A percentile compares a stretch with the other conserved stretches of the same genome.
phyloP scores from a whole-genome alignment of 2,113 vertebrate species.

The Perccottus glenii region DNA sequence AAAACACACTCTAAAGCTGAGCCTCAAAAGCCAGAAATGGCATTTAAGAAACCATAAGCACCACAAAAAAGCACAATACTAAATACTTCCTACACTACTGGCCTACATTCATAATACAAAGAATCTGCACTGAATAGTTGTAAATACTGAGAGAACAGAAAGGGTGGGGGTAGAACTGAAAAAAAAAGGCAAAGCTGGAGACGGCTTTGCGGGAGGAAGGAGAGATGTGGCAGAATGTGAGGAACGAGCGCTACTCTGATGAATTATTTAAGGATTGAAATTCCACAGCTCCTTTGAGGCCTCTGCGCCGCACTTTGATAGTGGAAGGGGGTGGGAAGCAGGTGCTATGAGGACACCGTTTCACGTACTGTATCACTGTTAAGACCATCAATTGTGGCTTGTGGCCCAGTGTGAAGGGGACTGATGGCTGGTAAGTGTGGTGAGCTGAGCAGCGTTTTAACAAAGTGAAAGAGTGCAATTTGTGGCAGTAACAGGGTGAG shows the following conservation, averaged over 20 bases:
- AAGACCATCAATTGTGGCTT: constrained; percentile 31
- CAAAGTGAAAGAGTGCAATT: constrained; percentile 21
- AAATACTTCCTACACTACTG: constrained; percentile 31
- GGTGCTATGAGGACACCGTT: constrained; percentile 45
- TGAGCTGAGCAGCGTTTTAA: constrained; percentile 27
- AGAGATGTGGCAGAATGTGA: constrained; percentile 61
- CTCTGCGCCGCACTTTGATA: constrained; percentile 48
- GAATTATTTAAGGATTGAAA: constrained; percentile 79
- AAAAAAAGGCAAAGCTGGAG: constrained; percentile 25
- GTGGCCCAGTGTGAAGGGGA: constrained; percentile 3
- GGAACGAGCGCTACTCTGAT: constrained; percentile 64
- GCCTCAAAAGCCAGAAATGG: neutral
- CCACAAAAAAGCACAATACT: neutral
- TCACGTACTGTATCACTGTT: constrained; percentile 35
- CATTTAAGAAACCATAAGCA: neutral
- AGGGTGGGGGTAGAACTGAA: constrained; percentile 12
- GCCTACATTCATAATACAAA: constrained; percentile 25
- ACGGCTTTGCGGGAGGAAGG: constrained; percentile 35
- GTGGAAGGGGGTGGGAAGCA: constrained; percentile 26
- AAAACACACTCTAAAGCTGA: too few relatives aligned
- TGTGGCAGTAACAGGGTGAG: constrained; percentile 23
- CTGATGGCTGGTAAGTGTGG: constrained; percentile 20
- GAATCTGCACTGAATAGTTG: constrained; percentile 24
- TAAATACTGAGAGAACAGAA: constrained; percentile 13
- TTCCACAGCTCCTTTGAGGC: constrained; percentile 65